phyloP scores from a whole-genome alignment of 2,888 invertebrate species.

The Campopleginae sp. region DNA sequence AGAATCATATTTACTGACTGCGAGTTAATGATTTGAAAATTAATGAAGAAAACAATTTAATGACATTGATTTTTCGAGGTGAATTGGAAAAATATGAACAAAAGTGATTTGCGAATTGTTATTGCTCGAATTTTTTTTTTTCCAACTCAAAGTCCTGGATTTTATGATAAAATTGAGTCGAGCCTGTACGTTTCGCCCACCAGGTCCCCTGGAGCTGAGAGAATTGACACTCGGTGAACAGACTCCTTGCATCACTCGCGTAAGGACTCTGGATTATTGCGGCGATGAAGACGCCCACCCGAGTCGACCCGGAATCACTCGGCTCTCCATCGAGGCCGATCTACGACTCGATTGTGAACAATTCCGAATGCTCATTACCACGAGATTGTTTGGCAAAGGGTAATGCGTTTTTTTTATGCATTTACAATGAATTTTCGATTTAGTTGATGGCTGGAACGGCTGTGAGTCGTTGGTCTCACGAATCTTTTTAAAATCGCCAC shows the following conservation, averaged over 20 bases:
- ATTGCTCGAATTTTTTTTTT: neutral
- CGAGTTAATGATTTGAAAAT: neutral
- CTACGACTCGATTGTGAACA: slow-evolving; percentile 85
- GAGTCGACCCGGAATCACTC: slow-evolving; percentile 73
- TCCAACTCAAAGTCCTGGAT: neutral
- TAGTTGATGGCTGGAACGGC: neutral
- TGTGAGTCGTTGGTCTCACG: neutral
- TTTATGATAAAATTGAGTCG: neutral
- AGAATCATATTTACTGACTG: neutral
- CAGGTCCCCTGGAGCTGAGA: slow-evolving; percentile 84
- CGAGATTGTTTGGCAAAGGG: slow-evolving; percentile 84
- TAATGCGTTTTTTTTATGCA: slow-evolving; percentile 64
- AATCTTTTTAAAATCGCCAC: neutral
- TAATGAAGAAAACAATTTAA: neutral
- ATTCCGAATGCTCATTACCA: slow-evolving; percentile 85
- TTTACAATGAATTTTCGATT: neutral
- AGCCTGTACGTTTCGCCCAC: neutral
- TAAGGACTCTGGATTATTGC: slow-evolving; percentile 79
- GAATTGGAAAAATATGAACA: slow-evolving; percentile 19
- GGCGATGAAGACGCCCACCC: slow-evolving; percentile 74
- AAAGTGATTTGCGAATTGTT: neutral
- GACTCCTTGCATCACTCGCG: slow-evolving; percentile 80
- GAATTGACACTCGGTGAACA: slow-evolving; percentile 84
- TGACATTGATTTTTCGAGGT: neutral
- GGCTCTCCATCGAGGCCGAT: slow-evolving; percentile 85